Conservation (phyloP, 1,140 invertebrate species). For the Chironomus tepperi region DNA sequence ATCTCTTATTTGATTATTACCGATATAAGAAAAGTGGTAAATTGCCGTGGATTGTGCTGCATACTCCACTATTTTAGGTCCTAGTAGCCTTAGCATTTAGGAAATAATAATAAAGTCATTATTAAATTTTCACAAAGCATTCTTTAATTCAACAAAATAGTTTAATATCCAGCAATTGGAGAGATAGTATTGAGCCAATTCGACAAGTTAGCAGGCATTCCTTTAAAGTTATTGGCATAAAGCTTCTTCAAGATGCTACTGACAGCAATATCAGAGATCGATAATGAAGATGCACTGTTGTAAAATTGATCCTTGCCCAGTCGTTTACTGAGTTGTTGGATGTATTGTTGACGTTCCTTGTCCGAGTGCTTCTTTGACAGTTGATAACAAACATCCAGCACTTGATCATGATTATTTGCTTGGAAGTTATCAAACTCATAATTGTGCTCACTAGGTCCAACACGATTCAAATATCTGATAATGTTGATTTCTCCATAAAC, state of each 20-base stretch:
- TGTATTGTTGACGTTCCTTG: neutral
- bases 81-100: too few species aligned
- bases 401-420: conserved; percentile 37
- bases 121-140: too few species aligned
- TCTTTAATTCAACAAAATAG: neutral
- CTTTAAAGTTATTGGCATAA: conserved; percentile 3
- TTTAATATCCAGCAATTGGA: conserved; percentile 3
- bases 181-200: neutral
- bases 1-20: neutral
- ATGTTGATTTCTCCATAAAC: conserved; percentile 40
- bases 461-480: conserved; percentile 37
- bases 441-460: conserved; percentile 35
- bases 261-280: neutral
- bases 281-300: neutral
- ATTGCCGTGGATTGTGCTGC: neutral
- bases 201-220: neutral
- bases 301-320: neutral
- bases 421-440: conserved; percentile 33
- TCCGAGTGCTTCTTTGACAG: conserved; percentile 25
- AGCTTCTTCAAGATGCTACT: conserved; percentile 1
- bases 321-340: neutral
- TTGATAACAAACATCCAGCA: conserved; percentile 39
- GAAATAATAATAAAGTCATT: neutral
- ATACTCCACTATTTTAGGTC: neutral
- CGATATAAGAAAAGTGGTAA: neutral